Evolutionary conservation across 1,140 invertebrate genomes (phyloP).

Genomic region (Phocides pigmalion): DNA sequence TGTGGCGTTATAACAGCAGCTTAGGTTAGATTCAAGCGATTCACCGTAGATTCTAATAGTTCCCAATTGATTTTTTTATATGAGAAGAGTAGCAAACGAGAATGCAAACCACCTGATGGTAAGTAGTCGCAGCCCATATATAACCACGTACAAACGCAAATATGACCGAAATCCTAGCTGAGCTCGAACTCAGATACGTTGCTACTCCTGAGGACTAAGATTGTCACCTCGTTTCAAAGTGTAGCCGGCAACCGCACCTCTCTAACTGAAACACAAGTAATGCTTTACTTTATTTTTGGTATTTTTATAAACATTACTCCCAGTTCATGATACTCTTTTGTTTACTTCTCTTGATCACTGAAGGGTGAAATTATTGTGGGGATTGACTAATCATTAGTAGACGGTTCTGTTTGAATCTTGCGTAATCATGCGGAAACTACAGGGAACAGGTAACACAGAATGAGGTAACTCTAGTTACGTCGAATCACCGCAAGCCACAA

Average conservation of each 20-base stretch:
- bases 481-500: slow-evolving; percentile 1
- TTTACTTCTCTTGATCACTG: not conserved
- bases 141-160: too few relatives aligned
- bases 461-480: slow-evolving; percentile 13
- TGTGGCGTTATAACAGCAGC: slow-evolving; percentile 68
- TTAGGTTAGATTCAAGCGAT: slow-evolving; percentile 67
- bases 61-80: slow-evolving; percentile 20
- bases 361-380: slow-evolving; percentile 13
- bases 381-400: slow-evolving; percentile 16
- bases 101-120: too few relatives aligned
- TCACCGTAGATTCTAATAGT: slow-evolving; percentile 76
- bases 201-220: too few relatives aligned
- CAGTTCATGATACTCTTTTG: slow-evolving; percentile 12
- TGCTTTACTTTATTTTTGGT: too few relatives aligned
- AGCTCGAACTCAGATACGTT: too few relatives aligned
- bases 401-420: slow-evolving; percentile 20
- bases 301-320: not conserved
- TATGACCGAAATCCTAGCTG: too few relatives aligned
- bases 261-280: too few relatives aligned
- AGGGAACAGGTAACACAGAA: slow-evolving; percentile 19
- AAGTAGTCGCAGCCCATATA: too few relatives aligned
- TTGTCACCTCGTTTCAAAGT: too few relatives aligned
- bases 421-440: slow-evolving; percentile 21
- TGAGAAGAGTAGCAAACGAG: not conserved
- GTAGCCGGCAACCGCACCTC: too few relatives aligned